Percentiles rank a stretch among this genome's conserved stretches.
Conservation (phyloP, 2,797 vertebrate genomes). For the Enteromius radiatus region DNA sequence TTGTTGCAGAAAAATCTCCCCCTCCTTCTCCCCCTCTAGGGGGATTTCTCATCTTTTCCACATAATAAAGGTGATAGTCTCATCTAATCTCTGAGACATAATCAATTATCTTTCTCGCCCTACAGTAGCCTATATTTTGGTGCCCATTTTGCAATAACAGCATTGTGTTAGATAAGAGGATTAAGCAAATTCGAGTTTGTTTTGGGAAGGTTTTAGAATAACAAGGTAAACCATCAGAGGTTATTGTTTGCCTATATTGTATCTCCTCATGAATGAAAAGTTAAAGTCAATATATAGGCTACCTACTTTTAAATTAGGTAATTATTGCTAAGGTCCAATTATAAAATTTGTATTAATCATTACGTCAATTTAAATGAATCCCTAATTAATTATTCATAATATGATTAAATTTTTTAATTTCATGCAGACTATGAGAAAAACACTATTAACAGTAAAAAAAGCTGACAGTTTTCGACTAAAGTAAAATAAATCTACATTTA, state of each 20-base stretch:
- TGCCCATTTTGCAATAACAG: constrained; percentile 37
- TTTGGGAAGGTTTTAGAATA: constrained; percentile 30
- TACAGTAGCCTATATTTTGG: constrained; percentile 12
- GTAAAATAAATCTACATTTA: neutral
- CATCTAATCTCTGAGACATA: constrained; percentile 36
- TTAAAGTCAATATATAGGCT: too few relatives aligned
- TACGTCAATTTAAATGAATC: neutral
- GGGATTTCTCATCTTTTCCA: constrained; percentile 19
- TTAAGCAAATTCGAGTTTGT: constrained; percentile 33
- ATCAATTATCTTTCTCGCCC: constrained; percentile 19
- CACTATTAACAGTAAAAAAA: neutral
- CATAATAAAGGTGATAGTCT: constrained; percentile 39
- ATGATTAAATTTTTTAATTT: neutral
- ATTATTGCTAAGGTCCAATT: neutral
- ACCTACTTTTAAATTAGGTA: neutral
- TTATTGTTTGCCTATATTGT: constrained; percentile 6
- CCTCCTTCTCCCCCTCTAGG: neutral
- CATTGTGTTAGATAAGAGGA: constrained; percentile 39
- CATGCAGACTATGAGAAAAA: neutral
- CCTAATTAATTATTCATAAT: neutral
- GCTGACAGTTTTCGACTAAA: neutral
- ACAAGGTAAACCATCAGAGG: constrained; percentile 16
- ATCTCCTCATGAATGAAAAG: neutral
- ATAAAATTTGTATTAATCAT: neutral
- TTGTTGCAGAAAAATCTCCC: neutral